A percentile compares a stretch with the other conserved stretches of the same genome.
Evolutionary conservation across 2,113 vertebrate genomes (phyloP).

Genomic region (Forbesichthys papilliferus): DNA sequence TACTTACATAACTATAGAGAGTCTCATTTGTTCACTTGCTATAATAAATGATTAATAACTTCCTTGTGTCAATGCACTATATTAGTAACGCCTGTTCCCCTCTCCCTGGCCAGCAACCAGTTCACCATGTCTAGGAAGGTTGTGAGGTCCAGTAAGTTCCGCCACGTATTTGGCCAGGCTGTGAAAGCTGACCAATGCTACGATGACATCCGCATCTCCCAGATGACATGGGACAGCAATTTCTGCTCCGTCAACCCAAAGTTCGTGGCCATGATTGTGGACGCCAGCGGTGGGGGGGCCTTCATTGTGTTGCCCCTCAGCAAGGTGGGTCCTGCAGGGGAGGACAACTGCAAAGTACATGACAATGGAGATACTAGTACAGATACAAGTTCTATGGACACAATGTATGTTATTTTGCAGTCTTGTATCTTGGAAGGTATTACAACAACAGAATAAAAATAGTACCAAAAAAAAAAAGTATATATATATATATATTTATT

Average conservation of each 20-base stretch:
- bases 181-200: constrained; percentile 89
- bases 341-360: too few species aligned
- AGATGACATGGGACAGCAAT: constrained; percentile 93
- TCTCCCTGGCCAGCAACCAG: constrained; percentile 36
- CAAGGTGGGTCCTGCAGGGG: constrained; percentile 75
- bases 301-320: constrained; percentile 86
- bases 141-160: constrained; percentile 89
- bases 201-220: constrained; percentile 89
- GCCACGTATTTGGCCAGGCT: constrained; percentile 87
- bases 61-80: neutral
- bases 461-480: too few species aligned
- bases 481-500: too few species aligned
- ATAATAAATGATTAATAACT: neutral
- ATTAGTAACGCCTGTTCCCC: neutral
- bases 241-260: constrained; percentile 91
- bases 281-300: constrained; percentile 88
- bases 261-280: constrained; percentile 90
- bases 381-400: too few species aligned
- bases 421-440: too few species aligned
- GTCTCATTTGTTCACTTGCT: neutral
- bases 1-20: neutral
- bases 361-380: too few species aligned
- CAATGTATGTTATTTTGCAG: too few species aligned
- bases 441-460: too few species aligned
- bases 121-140: constrained; percentile 85